phyloP scores from a whole-genome alignment of 2,888 invertebrate genomes.

The Lepidochrysops patricia region DNA sequence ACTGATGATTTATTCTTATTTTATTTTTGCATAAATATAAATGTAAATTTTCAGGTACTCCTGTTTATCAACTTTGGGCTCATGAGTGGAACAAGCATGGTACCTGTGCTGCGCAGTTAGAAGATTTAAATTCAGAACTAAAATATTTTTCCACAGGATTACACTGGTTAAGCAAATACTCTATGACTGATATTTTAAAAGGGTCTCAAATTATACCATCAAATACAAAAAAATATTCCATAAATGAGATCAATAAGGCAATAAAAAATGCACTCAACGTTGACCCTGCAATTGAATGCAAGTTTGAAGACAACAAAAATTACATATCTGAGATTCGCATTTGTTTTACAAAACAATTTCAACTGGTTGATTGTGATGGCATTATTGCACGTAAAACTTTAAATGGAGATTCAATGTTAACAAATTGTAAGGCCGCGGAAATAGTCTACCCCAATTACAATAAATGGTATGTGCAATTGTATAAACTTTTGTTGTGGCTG shows the following conservation, averaged over 20 bases:
- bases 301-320: constrained; percentile 71
- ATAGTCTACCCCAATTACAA: constrained; percentile 74
- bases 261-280: constrained; percentile 70
- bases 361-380: constrained; percentile 79
- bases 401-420: constrained; percentile 56
- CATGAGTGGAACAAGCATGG: constrained; percentile 92
- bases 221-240: constrained; percentile 31
- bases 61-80: constrained; percentile 77
- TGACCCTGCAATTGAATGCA: constrained; percentile 78
- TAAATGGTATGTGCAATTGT: constrained; percentile 63
- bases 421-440: constrained; percentile 74
- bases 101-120: constrained; percentile 79
- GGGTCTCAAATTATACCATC: constrained; percentile 70
- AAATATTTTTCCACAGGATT: constrained; percentile 82
- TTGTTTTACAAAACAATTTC: constrained; percentile 80
- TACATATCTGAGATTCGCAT: constrained; percentile 82
- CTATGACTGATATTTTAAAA: constrained; percentile 75
- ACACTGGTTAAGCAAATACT: constrained; percentile 73
- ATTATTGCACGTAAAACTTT: constrained; percentile 33
- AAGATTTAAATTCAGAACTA: constrained; percentile 73
- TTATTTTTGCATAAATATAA: neutral
- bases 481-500: constrained; percentile 72
- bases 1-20: neutral
- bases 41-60: constrained; percentile 39
- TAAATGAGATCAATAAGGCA: constrained; percentile 39